These are phyloP conservation scores for Pterocles gutturalis DNA, from an alignment of 2,113 vertebrate species.

Conservation along the genomic window DNA sequence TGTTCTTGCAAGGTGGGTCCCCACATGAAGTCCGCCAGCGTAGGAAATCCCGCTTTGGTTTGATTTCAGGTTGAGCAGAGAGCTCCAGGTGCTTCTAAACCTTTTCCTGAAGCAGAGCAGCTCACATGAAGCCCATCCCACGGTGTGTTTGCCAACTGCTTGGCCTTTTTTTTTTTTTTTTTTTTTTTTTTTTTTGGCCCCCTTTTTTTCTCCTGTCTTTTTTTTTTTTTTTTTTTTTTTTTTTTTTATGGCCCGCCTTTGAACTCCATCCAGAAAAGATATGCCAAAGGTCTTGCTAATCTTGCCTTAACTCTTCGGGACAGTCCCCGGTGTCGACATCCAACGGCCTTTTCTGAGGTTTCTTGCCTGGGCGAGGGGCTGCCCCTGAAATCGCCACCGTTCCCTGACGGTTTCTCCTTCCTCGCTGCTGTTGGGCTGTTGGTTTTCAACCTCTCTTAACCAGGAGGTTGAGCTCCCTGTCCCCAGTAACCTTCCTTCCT, in stretches of 20 bases:
- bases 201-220: too few relatives aligned
- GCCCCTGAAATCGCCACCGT: rapidly evolving
- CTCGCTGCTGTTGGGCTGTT: not conserved
- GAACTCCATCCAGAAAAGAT: not conserved
- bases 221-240: rapidly evolving
- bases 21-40: rapidly evolving
- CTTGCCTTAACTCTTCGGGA: not conserved
- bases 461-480: not conserved
- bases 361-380: rapidly evolving
- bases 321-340: rapidly evolving
- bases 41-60: not conserved
- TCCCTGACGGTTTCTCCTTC: rapidly evolving
- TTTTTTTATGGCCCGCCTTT: not conserved
- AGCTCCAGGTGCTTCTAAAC: not conserved
- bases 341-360: not conserved
- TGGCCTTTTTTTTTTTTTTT: not conserved
- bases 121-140: not conserved
- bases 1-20: not conserved
- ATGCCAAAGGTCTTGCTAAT: not conserved
- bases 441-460: not conserved
- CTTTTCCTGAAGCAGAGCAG: not conserved
- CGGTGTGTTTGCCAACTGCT: not conserved
- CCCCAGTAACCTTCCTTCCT: not conserved
- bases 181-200: not conserved
- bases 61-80: not conserved